phyloP scores from a whole-genome alignment of 2,888 invertebrate genomes.

The Lasioglossum vierecki region DNA sequence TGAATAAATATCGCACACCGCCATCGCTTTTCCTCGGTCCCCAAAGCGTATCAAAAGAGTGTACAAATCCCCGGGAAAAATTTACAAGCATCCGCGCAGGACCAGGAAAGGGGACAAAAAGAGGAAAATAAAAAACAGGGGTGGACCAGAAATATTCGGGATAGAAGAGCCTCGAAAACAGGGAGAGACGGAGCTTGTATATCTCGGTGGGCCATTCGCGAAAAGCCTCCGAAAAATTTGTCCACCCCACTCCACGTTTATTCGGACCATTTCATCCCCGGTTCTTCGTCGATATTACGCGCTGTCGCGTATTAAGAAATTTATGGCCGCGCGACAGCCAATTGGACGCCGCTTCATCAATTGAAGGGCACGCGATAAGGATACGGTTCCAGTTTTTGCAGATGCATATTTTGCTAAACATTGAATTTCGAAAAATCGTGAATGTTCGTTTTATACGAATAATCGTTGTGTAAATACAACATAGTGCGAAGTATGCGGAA shows the following conservation, averaged over 20 bases:
- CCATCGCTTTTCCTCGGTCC: background rate
- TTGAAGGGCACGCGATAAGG: background rate
- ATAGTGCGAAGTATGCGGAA: background rate
- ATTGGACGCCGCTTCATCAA: slow-evolving; percentile 50
- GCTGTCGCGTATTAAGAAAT: slow-evolving; percentile 72
- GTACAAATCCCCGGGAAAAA: background rate
- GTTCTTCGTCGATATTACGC: slow-evolving; percentile 62
- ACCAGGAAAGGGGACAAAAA: background rate
- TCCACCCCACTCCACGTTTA: background rate
- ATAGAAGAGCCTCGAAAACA: background rate
- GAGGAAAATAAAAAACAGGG: background rate
- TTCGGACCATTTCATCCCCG: slow-evolving; percentile 16
- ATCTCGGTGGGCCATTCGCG: background rate
- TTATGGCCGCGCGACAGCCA: slow-evolving; percentile 58
- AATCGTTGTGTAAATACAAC: background rate
- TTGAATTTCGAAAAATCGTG: background rate
- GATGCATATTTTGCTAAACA: background rate
- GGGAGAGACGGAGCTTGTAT: background rate
- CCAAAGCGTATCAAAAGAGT: background rate
- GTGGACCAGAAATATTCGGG: background rate
- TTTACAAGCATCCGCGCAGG: background rate
- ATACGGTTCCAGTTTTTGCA: background rate
- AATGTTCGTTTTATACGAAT: background rate
- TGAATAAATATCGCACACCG: background rate
- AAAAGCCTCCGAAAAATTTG: background rate